Percentiles rank a stretch among this genome's conserved stretches.
phyloP scores from a whole-genome alignment of 2,888 invertebrate genomes.

The Platycheirus rosarum region DNA sequence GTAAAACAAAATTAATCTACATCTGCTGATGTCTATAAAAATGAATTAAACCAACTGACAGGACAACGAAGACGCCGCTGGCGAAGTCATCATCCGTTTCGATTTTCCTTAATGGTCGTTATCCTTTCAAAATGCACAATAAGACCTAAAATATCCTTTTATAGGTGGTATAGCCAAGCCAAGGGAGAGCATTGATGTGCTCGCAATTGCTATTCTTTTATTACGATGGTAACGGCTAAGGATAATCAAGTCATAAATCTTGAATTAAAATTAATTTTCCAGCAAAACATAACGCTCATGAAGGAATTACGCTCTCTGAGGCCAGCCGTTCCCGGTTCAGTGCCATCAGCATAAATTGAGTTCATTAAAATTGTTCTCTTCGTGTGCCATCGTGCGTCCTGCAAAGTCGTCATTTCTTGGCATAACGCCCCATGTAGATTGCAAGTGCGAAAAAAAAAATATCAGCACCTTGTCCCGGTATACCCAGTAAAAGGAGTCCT shows the following conservation, averaged over 20 bases:
- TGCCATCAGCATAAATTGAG: conserved; percentile 69
- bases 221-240: conserved; percentile 65
- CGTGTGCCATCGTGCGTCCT: conserved; percentile 52
- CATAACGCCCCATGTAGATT: not conserved
- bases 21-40: too few species aligned
- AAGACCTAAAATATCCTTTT: too few species aligned
- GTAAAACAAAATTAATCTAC: too few species aligned
- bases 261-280: conserved; percentile 71
- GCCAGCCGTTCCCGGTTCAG: conserved; percentile 29
- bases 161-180: conserved; percentile 5
- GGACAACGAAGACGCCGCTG: too few species aligned
- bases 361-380: conserved; percentile 72
- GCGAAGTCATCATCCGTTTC: too few species aligned
- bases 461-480: not conserved
- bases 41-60: too few species aligned
- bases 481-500: not conserved
- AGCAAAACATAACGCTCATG: conserved; percentile 64
- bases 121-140: too few species aligned
- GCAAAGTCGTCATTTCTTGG: not conserved
- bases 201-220: conserved; percentile 64
- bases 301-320: conserved; percentile 19
- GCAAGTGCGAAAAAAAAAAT: too few species aligned
- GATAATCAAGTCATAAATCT: conserved; percentile 74
- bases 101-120: too few species aligned
- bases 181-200: conserved; percentile 6